Conservation (phyloP, 2,113 vertebrate genomes). For the Motacilla alba region DNA sequence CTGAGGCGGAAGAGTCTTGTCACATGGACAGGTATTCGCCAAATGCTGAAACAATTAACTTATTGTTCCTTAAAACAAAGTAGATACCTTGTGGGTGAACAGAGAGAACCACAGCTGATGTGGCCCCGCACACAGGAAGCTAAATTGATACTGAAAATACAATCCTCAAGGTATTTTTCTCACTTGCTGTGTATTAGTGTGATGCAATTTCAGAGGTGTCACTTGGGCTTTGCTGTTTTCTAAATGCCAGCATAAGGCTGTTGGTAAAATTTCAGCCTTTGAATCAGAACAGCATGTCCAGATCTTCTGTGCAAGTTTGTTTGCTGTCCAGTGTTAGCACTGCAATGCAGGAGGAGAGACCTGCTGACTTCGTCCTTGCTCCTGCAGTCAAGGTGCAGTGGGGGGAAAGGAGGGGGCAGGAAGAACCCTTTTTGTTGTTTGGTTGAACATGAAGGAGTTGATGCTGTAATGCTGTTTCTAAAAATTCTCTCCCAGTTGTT, state of each 20-base stretch:
- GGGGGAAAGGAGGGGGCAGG: not conserved
- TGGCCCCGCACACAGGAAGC: not conserved
- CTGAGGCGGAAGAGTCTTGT: not conserved
- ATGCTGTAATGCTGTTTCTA: not conserved
- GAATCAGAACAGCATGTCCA: not conserved
- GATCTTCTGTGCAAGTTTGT: conserved; percentile 22
- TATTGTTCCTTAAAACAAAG: not conserved
- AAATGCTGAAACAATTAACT: not conserved
- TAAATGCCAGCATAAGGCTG: not conserved
- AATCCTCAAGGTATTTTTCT: not conserved
- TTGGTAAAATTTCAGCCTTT: not conserved
- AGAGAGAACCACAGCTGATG: not conserved
- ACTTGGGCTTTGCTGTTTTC: not conserved
- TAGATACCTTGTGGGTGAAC: not conserved
- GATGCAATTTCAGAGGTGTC: not conserved
- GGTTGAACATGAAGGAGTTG: not conserved
- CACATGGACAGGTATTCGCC: not conserved
- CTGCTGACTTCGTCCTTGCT: not conserved
- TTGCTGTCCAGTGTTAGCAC: not conserved
- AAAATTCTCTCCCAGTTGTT: not conserved
- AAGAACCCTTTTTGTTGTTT: not conserved
- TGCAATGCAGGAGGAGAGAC: conserved; percentile 29
- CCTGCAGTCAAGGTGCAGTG: not conserved
- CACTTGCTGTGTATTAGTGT: accelerated
- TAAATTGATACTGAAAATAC: not conserved